Conservation (phyloP, 2,888 invertebrate species). For the Crematogaster levior region DNA sequence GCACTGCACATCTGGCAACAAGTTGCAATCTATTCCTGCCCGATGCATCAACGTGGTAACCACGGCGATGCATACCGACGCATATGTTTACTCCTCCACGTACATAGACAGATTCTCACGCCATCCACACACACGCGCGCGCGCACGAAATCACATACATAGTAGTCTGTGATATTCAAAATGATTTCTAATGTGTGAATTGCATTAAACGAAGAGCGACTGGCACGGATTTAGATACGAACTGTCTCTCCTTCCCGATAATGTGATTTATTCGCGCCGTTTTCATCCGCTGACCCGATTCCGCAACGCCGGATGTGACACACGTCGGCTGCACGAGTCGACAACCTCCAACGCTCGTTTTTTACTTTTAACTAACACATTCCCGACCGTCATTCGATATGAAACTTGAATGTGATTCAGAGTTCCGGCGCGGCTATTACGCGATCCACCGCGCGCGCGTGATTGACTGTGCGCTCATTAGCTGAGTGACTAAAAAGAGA, state of each 20-base stretch:
- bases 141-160: slow-evolving; percentile 1
- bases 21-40: slow-evolving; percentile 75
- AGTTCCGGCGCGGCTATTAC: slow-evolving; percentile 13
- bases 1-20: slow-evolving; percentile 72
- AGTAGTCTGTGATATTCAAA: slow-evolving; percentile 49
- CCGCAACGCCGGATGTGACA: slow-evolving; percentile 46
- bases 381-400: neutral
- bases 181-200: slow-evolving; percentile 68
- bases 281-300: slow-evolving; percentile 63
- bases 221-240: slow-evolving; percentile 64
- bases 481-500: slow-evolving; percentile 23
- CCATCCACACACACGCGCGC: slow-evolving; percentile 42
- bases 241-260: slow-evolving; percentile 49
- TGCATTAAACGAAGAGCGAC: slow-evolving; percentile 46
- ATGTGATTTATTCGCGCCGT: slow-evolving; percentile 60
- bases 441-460: slow-evolving; percentile 24
- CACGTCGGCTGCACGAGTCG: slow-evolving; percentile 34
- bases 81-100: slow-evolving; percentile 8
- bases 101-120: slow-evolving; percentile 37
- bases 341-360: slow-evolving; percentile 31
- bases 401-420: slow-evolving; percentile 38
- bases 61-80: slow-evolving; percentile 53
- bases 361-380: slow-evolving; percentile 5
- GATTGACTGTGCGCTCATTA: slow-evolving; percentile 31
- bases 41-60: slow-evolving; percentile 61